phyloP scores from a whole-genome alignment of 2,797 vertebrate species.

The Psittacula echo region DNA sequence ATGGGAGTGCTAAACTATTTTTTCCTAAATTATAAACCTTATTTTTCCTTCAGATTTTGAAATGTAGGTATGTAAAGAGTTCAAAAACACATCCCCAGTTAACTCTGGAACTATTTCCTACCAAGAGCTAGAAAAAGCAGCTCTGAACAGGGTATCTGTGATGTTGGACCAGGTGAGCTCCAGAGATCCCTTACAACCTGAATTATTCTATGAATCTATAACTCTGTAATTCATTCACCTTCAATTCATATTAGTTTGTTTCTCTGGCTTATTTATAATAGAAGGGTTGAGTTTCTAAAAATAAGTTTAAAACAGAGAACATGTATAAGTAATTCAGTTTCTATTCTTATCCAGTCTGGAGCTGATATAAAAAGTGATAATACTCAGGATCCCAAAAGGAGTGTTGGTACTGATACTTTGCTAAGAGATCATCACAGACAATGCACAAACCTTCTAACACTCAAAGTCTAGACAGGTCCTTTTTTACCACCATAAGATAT shows the following conservation, averaged over 20 bases:
- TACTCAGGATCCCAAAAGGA: background rate
- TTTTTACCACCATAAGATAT: background rate
- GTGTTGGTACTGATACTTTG: background rate
- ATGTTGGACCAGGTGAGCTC: background rate
- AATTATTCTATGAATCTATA: background rate
- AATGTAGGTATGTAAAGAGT: background rate
- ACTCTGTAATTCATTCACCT: background rate
- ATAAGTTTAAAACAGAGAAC: background rate
- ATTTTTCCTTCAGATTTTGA: background rate
- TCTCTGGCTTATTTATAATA: background rate
- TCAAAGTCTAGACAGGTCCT: background rate
- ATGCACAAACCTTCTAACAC: background rate
- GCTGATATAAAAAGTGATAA: background rate
- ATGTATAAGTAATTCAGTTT: background rate
- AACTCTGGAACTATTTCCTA: background rate
- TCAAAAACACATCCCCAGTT: background rate
- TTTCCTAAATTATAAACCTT: background rate
- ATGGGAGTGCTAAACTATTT: background rate
- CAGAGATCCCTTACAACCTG: background rate
- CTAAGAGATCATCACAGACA: background rate
- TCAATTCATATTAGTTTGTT: background rate
- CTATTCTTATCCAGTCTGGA: background rate
- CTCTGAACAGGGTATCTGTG: background rate
- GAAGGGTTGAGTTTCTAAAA: background rate
- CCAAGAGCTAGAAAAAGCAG: background rate